phyloP scores from a whole-genome alignment of 2,888 invertebrate genomes.

The Leptopilina drosophilae region DNA sequence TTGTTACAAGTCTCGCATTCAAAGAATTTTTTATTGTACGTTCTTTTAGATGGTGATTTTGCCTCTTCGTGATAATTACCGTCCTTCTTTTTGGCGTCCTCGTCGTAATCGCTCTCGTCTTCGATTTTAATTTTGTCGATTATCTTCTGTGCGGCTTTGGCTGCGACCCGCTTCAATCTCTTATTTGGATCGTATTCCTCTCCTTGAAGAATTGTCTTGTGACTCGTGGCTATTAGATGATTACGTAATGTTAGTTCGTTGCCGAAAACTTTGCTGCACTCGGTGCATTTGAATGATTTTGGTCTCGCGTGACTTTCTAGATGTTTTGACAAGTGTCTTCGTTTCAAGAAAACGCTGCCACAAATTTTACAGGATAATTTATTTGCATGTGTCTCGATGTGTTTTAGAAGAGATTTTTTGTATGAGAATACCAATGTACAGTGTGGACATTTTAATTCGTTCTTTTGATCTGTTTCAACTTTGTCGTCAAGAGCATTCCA shows the following conservation, averaged over 20 bases:
- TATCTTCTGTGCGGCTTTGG: conserved; percentile 73
- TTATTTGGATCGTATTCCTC: conserved; percentile 74
- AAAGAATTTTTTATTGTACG: conserved; percentile 60
- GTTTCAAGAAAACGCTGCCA: conserved; percentile 64
- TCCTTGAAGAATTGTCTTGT: conserved; percentile 70
- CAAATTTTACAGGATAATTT: conserved; percentile 69
- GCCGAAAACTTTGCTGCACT: conserved; percentile 71
- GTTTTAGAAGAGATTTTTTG: conserved; percentile 62
- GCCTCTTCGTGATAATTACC: not conserved
- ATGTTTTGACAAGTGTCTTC: conserved; percentile 68
- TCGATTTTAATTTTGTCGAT: conserved; percentile 74
- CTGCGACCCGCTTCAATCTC: conserved; percentile 72
- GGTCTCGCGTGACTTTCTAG: conserved; percentile 64
- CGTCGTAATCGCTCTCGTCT: conserved; percentile 67
- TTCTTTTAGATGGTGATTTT: conserved; percentile 52
- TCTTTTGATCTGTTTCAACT: conserved; percentile 35
- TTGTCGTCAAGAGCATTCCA: conserved; percentile 31
- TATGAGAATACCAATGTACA: conserved; percentile 61
- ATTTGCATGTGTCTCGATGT: conserved; percentile 62
- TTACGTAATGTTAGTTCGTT: conserved; percentile 74
- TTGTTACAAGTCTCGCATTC: conserved; percentile 70
- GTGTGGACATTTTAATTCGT: conserved; percentile 61
- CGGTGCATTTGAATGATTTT: conserved; percentile 69
- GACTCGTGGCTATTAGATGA: conserved; percentile 74
- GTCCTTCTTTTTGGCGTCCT: conserved; percentile 46